These are phyloP conservation scores for Procambarus clarkii DNA, from an alignment of 1,140 invertebrate genomes.

Conservation along the genomic window DNA sequence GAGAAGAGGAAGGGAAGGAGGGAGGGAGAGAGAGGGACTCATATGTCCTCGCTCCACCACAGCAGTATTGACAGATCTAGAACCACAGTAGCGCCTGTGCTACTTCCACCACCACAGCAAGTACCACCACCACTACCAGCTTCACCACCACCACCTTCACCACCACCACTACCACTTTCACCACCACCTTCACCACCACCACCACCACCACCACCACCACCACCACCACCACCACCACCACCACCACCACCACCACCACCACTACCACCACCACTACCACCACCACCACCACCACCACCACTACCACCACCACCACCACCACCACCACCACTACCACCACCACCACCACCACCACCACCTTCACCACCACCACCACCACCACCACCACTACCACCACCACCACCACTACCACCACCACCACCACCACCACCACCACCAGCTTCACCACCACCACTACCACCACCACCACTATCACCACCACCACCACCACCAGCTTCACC, in stretches of 20 bases:
- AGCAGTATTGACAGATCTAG: no score
- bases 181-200: background rate
- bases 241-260: conserved; percentile 13
- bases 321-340: conserved; percentile 11
- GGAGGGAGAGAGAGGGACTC: background rate
- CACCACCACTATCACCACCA: no score
- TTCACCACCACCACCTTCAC: background rate
- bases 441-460: background rate
- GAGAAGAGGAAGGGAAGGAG: background rate
- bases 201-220: conserved; percentile 11
- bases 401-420: background rate
- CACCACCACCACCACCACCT: background rate
- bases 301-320: conserved; percentile 2
- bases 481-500: no score
- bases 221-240: conserved; percentile 17
- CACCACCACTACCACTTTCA: background rate
- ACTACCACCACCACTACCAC: conserved; percentile 14
- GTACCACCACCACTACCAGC: conserved; percentile 7
- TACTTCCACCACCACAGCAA: no score
- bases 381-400: background rate
- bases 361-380: background rate
- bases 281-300: conserved; percentile 19
- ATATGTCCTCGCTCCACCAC: no score
- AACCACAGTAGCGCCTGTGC: no score
- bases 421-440: no score